Percentiles rank a stretch among this genome's conserved stretches.
Conservation (phyloP, 2,888 invertebrate genomes). For the Nephrotoma flavescens region DNA sequence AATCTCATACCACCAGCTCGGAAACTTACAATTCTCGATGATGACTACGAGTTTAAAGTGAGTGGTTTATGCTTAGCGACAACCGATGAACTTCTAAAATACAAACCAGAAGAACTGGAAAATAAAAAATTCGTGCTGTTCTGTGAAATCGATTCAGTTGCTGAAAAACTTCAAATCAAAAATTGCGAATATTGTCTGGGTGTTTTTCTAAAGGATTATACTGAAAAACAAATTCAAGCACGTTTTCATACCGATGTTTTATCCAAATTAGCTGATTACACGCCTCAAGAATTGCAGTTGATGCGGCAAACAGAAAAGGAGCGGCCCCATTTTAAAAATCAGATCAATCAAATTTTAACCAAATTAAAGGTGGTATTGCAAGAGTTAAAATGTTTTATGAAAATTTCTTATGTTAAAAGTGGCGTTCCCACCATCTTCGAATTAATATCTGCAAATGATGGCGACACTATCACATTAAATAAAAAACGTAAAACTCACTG, state of each 20-base stretch:
- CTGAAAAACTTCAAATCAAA: constrained; percentile 6
- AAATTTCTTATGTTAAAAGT: not conserved
- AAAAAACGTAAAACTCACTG: not conserved
- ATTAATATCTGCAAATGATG: not conserved
- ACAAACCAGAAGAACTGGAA: not conserved
- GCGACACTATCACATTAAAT: not conserved
- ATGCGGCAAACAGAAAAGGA: not conserved
- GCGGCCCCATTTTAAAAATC: constrained; percentile 3
- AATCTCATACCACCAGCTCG: not conserved
- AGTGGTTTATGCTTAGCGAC: constrained; percentile 6
- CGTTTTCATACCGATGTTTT: constrained; percentile 1
- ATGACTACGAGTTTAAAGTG: constrained; percentile 9
- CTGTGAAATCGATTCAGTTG: not conserved
- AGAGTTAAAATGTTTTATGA: constrained; percentile 5
- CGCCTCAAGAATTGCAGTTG: not conserved
- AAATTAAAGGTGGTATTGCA: not conserved
- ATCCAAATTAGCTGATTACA: constrained; percentile 2
- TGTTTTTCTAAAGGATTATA: constrained; percentile 7
- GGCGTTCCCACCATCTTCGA: constrained; percentile 4
- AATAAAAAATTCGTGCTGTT: constrained; percentile 6
- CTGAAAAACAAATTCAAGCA: not conserved
- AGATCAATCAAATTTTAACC: constrained; percentile 5
- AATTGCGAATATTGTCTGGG: not conserved
- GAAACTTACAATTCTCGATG: not conserved
- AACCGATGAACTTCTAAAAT: constrained; percentile 8